A percentile compares a stretch with the other conserved stretches of the same genome.
Conservation (phyloP, 2,888 invertebrate species). For the Noctua janthe region DNA sequence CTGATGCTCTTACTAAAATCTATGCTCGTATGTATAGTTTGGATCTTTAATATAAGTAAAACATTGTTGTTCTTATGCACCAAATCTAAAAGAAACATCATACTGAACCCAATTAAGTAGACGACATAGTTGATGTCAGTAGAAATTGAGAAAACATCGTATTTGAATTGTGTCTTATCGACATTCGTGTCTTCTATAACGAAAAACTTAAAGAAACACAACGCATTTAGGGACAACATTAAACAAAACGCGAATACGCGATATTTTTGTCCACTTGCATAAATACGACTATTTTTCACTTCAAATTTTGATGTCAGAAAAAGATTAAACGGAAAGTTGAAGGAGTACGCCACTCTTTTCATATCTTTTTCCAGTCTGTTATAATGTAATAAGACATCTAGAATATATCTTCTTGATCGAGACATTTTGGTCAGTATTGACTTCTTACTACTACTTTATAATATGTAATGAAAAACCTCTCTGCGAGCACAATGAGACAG, state of each 20-base stretch:
- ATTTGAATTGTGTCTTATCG: conserved; percentile 19
- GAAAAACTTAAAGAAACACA: conserved; percentile 16
- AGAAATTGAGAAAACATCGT: not conserved
- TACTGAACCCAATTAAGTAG: not conserved
- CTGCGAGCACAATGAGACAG: not conserved
- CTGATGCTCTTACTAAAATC: conserved; percentile 8
- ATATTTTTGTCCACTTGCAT: conserved; percentile 16
- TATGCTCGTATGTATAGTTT: conserved; percentile 33
- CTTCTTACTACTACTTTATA: not conserved
- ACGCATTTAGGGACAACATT: not conserved
- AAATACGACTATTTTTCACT: conserved; percentile 10
- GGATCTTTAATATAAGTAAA: conserved; percentile 42
- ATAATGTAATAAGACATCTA: not conserved
- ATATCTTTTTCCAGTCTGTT: conserved; percentile 17
- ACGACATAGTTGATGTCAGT: not conserved
- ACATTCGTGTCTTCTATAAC: not conserved
- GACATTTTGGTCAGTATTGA: conserved; percentile 7
- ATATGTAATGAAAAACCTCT: not conserved
- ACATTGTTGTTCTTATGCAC: conserved; percentile 31
- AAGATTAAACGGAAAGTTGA: conserved; percentile 7
- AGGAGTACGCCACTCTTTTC: conserved; percentile 12
- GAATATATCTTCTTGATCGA: not conserved
- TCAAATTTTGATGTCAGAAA: conserved; percentile 29
- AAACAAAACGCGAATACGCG: conserved; percentile 22
- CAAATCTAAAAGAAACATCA: conserved; percentile 21